Conservation (phyloP, 2,113 vertebrate species). For the Apistogramma diplotaenia region DNA sequence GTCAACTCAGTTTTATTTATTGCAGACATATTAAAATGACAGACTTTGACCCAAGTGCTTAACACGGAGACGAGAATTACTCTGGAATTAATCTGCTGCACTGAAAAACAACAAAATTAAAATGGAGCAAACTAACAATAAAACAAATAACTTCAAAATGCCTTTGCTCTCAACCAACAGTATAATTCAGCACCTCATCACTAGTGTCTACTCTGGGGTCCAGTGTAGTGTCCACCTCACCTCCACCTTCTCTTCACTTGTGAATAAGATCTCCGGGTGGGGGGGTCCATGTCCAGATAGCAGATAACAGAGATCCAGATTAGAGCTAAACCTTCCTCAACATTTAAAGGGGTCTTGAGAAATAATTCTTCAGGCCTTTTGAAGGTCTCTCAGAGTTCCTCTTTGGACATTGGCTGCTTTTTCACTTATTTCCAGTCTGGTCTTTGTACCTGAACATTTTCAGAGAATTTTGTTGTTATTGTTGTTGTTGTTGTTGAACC, state of each 20-base stretch:
- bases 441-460: too few relatives aligned
- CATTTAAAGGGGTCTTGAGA: background rate
- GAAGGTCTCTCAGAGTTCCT: too few relatives aligned
- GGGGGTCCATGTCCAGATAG: too few relatives aligned
- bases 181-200: background rate
- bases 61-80: background rate
- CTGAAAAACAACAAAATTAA: background rate
- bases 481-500: too few relatives aligned
- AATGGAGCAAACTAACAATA: background rate
- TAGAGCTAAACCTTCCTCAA: background rate
- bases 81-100: accelerated
- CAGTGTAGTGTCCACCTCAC: too few relatives aligned
- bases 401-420: too few relatives aligned
- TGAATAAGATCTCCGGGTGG: too few relatives aligned
- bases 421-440: too few relatives aligned
- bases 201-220: background rate
- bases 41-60: background rate
- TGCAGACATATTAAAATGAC: background rate
- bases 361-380: too few relatives aligned
- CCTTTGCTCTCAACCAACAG: background rate
- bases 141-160: background rate
- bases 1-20: background rate
- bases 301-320: background rate
- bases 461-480: too few relatives aligned
- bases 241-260: too few relatives aligned